Conservation (phyloP, 1,140 invertebrate genomes). For the Heliconius hewitsoni region DNA sequence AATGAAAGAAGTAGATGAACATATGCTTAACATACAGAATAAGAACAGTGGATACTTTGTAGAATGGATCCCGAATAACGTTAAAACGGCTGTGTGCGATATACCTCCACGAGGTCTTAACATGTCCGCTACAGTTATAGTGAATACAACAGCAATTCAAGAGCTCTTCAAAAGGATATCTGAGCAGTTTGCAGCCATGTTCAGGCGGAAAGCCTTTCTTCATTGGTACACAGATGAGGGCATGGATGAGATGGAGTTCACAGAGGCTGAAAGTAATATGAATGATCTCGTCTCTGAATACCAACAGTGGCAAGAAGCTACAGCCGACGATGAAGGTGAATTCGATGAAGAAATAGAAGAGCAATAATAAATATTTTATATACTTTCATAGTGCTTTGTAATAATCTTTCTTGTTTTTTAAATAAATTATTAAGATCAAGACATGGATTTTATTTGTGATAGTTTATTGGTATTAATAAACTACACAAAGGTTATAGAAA, state of each 20-base stretch:
- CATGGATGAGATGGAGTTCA: slow-evolving; percentile 4
- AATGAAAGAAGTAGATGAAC: slow-evolving; percentile 14
- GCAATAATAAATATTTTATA: background rate
- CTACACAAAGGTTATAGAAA: background rate
- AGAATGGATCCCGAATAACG: slow-evolving; percentile 6
- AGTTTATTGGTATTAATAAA: too few relatives aligned
- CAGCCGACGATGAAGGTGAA: slow-evolving; percentile 2
- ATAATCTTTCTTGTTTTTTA: background rate
- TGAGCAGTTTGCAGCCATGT: slow-evolving; percentile 5
- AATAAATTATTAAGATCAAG: background rate
- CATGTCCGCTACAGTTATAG: background rate
- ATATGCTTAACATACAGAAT: background rate
- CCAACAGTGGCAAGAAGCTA: slow-evolving; percentile 4
- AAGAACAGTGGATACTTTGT: slow-evolving; percentile 4
- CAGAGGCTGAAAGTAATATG: slow-evolving; percentile 1
- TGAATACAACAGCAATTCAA: slow-evolving; percentile 9
- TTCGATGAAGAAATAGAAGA: slow-evolving; percentile 11
- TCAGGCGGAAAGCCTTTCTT: background rate
- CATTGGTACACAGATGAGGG: slow-evolving; percentile 11
- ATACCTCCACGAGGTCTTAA: slow-evolving; percentile 7
- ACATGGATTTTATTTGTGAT: background rate
- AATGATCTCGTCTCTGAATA: slow-evolving; percentile 3
- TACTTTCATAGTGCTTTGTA: background rate
- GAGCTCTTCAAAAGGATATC: slow-evolving; percentile 9
- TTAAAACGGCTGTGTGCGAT: slow-evolving; percentile 4